Evolutionary conservation across 2,888 invertebrate genomes (phyloP), one percentile per base, ranked within the genome.

Genomic region (Adineta ricciae): DNA sequence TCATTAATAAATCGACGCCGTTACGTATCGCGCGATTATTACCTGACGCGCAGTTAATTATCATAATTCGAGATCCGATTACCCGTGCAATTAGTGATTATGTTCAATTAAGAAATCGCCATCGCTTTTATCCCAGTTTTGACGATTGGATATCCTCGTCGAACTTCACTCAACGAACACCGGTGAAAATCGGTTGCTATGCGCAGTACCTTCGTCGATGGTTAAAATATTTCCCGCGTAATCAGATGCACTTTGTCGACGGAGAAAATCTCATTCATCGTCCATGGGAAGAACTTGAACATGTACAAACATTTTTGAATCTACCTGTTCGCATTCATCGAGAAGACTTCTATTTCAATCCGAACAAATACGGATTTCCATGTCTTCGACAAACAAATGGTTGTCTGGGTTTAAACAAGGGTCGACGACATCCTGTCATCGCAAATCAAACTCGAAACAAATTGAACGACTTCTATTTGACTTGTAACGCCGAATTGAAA

Each of bases 1-100:
- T 97, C 91, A 95, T 96, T 83, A 96, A 95, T 86, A 94, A 95
- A 14, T 94, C 95, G 93, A 96, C 95, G 72, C 96, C 97, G 24
- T 94, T 95, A 91, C 92, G 97, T 87, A 95, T 97, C 84, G 93
- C 94, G 87, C 94, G 95, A 86, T 95, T 97, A 95, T 96, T 97
- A 92, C 93, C 94, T 86, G 94, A 95, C 88, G 92, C 97, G 86
- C 92, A 97, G 87, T 92, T 97, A 88, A 96, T 97, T 89, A 95
- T 97, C 24, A 82, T 85, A 41, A 46, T 85, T 21, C 93, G 97
- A 14, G 96, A 97, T 90, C 97, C 97, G 9, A 96, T 97, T 86
- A 95, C 95, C 36, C 92, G 97, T 86, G 95, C 96, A 84, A 95
- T 97, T 88, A 96, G 96, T 27, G 97, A 97, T 92, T 96, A 96